Conservation (phyloP, 1,140 invertebrate species). For the Musca domestica region DNA sequence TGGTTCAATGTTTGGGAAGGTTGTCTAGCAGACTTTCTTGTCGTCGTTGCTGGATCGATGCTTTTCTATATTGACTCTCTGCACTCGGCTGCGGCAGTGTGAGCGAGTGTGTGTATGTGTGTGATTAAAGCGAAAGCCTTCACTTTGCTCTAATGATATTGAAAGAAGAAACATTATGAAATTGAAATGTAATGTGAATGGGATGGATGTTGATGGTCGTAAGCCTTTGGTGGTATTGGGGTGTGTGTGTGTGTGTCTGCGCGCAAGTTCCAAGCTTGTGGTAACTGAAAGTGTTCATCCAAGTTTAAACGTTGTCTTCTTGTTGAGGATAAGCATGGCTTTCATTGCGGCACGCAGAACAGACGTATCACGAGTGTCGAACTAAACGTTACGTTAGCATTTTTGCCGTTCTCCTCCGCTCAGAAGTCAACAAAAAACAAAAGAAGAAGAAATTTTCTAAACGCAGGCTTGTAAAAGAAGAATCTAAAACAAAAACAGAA, state of each 20-base stretch:
- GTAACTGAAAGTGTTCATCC: slow-evolving; percentile 20
- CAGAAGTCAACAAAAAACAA: too few relatives aligned
- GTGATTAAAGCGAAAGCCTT: slow-evolving; percentile 11
- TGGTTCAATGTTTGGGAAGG: too few relatives aligned
- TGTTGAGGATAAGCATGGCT: slow-evolving; percentile 17
- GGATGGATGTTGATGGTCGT: neutral
- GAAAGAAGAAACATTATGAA: slow-evolving; percentile 19
- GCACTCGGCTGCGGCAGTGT: too few relatives aligned
- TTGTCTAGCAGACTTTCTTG: too few relatives aligned
- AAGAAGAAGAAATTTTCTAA: too few relatives aligned
- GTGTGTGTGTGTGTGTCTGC: neutral
- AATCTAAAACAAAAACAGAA: slow-evolving; percentile 2
- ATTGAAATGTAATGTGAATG: slow-evolving; percentile 9
- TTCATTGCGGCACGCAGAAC: slow-evolving; percentile 18
- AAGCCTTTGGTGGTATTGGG: neutral
- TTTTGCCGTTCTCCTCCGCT: slow-evolving; percentile 8
- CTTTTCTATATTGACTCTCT: too few relatives aligned
- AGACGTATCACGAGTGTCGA: slow-evolving; percentile 21
- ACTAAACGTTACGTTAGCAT: slow-evolving; percentile 13
- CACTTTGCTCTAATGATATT: slow-evolving; percentile 6
- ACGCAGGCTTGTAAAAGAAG: neutral
- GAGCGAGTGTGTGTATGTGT: neutral
- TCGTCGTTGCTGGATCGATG: too few relatives aligned
- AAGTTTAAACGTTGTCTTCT: slow-evolving; percentile 19
- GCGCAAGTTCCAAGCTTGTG: slow-evolving; percentile 4